Base-by-base conservation (phyloP, 2,113 vertebrate species). In the Casuarius casuarius region DNA sequence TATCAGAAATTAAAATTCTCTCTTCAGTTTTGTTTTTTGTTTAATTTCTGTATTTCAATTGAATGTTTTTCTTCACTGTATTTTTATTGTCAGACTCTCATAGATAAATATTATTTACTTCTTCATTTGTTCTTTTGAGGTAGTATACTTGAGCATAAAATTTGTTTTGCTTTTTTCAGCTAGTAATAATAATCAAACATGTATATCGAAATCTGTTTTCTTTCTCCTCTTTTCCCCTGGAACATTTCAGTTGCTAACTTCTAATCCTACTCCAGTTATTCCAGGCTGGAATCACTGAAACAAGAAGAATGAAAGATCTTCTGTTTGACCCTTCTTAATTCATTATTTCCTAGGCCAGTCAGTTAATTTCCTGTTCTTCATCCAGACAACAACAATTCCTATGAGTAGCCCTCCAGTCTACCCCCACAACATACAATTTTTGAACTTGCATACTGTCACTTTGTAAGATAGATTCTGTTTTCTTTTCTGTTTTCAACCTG, bases 21-120 rank as follows among this genome's bases (percentile, higher is more conserved):
- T 85, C 72, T 77, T 66, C 85, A 11, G 71, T 91, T 96, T 95
- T 80, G 46, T 48, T 93, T 95, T 93, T 90, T 77, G 35, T 29
- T 84, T 95, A 35, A 83, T 94, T 97, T 96, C 67, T 95, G 18
- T 58, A 82, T 96, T 96, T 93, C 87, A 33, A 33, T 40, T 71
- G 31, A 74, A 28, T 84, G 40, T 54, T 73, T 83, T 92, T 92
- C 66, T 92, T 82, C n/a, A 88, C 82, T 84, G 96, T 46, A 35
- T 89, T 95, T 97, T 95, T 95, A 82, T 97, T 97, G 86, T 90
- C 90, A 87, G 66, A 94, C 29, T 95, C 90, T 59, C 67, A 79
- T 73, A 94, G 93, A 59, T 68, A 89, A 92, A 28, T 94, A 77
- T 87, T 92, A 89, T 65, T 96, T 95, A 68, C 48, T 92, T 35